These are phyloP conservation scores for Octodonta nipae DNA, from an alignment of 2,888 invertebrate genomes.

Conservation along the genomic window DNA sequence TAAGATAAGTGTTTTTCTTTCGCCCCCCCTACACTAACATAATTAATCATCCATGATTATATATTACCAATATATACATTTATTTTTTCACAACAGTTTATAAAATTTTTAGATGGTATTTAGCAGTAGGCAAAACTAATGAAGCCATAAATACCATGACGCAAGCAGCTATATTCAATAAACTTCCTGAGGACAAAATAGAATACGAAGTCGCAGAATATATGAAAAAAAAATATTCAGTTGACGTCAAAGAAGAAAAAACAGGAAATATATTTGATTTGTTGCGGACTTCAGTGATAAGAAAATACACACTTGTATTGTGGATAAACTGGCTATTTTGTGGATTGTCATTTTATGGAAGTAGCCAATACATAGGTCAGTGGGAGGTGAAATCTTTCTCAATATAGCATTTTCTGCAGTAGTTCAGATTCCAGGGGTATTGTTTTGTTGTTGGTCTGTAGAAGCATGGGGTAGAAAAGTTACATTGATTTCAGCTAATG, in stretches of 20 bases:
- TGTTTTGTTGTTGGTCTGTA: constrained; percentile 47
- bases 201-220: constrained; percentile 24
- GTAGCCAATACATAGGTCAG: constrained; percentile 68
- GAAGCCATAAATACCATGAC: constrained; percentile 48
- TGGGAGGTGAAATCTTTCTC: constrained; percentile 62
- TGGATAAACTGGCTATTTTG: constrained; percentile 71
- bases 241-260: no score
- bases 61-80: neutral
- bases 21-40: no score
- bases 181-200: constrained; percentile 23
- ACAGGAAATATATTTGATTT: constrained; percentile 43
- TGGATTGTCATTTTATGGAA: constrained; percentile 75
- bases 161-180: constrained; percentile 43
- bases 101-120: constrained; percentile 49
- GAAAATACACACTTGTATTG: constrained; percentile 56
- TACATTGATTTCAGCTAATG: constrained; percentile 51
- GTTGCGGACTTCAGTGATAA: constrained; percentile 53
- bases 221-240: no score
- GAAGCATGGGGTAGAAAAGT: constrained; percentile 52
- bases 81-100: neutral
- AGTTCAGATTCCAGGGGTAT: constrained; percentile 46
- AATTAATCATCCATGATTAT: no score
- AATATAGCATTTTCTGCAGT: constrained; percentile 71
- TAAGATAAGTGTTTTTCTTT: no score
- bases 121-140: constrained; percentile 49